A percentile compares a stretch with the other conserved stretches of the same genome.
Evolutionary conservation across 2,113 vertebrate genomes (phyloP).

Genomic region (Myanophis thanlyinensis): DNA sequence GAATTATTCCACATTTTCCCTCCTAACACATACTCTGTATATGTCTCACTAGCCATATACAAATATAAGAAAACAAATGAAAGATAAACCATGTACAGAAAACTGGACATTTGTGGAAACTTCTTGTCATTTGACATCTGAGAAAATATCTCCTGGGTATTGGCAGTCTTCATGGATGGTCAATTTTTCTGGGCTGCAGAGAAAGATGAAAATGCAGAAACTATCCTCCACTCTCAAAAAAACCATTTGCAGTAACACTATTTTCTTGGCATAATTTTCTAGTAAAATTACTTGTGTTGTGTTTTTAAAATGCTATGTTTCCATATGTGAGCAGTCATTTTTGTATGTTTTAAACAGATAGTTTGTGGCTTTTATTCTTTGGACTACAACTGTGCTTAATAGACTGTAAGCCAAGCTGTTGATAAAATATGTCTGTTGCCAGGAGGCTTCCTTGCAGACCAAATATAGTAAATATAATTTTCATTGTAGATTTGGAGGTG

Average conservation of each 20-base stretch:
- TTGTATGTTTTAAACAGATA: neutral
- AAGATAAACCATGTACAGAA: neutral
- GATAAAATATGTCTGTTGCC: neutral
- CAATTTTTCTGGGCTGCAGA: neutral
- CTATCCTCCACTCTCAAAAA: neutral
- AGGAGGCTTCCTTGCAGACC: neutral
- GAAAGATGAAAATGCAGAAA: neutral
- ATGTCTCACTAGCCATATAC: neutral
- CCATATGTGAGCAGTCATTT: constrained; percentile 1
- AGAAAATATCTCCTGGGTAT: neutral
- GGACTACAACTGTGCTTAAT: constrained; percentile 31
- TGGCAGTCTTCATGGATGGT: neutral
- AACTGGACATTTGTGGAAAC: neutral
- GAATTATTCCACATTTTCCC: neutral
- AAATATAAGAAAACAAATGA: neutral
- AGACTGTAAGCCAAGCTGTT: neutral
- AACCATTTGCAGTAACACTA: neutral
- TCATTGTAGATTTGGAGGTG: neutral
- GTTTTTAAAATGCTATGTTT: neutral
- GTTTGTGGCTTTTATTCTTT: constrained; percentile 20
- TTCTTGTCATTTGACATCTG: neutral
- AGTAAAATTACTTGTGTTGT: neutral
- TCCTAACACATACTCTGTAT: neutral
- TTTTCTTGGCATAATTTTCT: neutral
- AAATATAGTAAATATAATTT: neutral